Conservation (phyloP, 2,888 invertebrate genomes). For the Agrochola lychnidis region DNA sequence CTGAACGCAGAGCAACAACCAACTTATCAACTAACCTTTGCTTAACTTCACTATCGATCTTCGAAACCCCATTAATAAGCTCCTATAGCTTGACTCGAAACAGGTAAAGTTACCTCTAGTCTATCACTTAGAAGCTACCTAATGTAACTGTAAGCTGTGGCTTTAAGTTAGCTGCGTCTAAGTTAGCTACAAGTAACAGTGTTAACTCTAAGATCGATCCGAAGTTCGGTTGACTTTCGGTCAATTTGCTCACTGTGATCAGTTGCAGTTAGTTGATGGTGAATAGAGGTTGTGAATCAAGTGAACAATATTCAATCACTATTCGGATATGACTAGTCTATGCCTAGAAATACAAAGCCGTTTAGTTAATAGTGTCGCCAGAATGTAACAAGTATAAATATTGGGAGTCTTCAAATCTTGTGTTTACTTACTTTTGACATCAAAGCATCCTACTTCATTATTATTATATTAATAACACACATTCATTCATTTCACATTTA, state of each 20-base stretch:
- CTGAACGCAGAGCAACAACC: no score
- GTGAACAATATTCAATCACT: not conserved
- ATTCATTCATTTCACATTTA: no score
- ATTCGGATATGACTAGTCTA: not conserved
- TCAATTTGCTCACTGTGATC: constrained; percentile 24
- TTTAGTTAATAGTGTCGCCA: not conserved
- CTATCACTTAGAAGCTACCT: constrained; percentile 37
- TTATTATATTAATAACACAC: no score
- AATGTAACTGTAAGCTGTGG: constrained; percentile 34
- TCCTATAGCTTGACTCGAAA: not conserved
- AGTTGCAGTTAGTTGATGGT: not conserved
- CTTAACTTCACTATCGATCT: not conserved
- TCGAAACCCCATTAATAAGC: constrained; percentile 18
- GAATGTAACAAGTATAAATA: not conserved
- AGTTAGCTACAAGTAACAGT: constrained; percentile 41
- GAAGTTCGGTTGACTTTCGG: constrained; percentile 25
- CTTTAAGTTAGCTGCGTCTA: constrained; percentile 22
- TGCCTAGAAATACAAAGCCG: no score
- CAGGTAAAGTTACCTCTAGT: constrained; percentile 45
- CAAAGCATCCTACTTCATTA: no score
- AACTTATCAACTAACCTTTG: not conserved
- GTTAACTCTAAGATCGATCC: constrained; percentile 8
- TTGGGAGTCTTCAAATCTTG: not conserved
- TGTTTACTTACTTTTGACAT: no score
- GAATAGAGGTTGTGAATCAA: not conserved